phyloP scores from a whole-genome alignment of 2,113 vertebrate species.

The Pseudorhombus dupliciocellatus region DNA sequence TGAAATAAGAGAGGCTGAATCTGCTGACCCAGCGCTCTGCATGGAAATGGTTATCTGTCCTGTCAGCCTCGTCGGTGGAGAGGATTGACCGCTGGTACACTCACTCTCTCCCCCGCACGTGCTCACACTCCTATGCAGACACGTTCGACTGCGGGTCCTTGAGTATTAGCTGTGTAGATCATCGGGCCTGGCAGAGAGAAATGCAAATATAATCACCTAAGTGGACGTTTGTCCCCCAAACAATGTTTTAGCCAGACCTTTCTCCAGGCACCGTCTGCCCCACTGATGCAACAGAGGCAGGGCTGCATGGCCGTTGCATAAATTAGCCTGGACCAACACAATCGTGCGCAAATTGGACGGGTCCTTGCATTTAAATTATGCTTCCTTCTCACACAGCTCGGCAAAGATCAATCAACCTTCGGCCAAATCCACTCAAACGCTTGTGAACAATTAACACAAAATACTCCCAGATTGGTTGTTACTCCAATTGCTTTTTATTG shows the following conservation, averaged over 20 bases:
- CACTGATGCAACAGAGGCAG: background rate
- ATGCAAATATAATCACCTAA: constrained; percentile 35
- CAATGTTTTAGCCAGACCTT: constrained; percentile 16
- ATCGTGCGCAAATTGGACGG: background rate
- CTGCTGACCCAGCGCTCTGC: constrained; percentile 65
- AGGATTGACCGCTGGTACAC: constrained; percentile 28
- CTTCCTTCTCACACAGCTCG: background rate
- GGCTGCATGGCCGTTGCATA: constrained; percentile 22
- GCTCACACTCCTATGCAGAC: constrained; percentile 9
- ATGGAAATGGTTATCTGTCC: constrained; percentile 65
- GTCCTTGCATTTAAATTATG: background rate
- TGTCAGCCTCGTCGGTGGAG: constrained; percentile 41
- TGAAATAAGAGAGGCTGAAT: constrained; percentile 61
- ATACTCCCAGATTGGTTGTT: background rate
- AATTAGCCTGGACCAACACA: constrained; percentile 11
- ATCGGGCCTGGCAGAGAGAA: constrained; percentile 15
- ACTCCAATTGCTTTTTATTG: background rate
- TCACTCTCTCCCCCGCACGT: constrained; percentile 3
- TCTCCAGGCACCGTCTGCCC: constrained; percentile 28
- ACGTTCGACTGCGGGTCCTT: constrained; percentile 8
- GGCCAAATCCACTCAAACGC: background rate
- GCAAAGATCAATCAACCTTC: background rate
- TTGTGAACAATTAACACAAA: background rate
- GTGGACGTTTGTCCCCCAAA: constrained; percentile 20
- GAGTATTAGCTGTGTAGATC: constrained; percentile 5